Percentiles rank a stretch among this genome's conserved stretches.
Evolutionary conservation across 53 echinoderm and acorn worm species (phyloP).

Genomic region (Crossaster papposus): DNA sequence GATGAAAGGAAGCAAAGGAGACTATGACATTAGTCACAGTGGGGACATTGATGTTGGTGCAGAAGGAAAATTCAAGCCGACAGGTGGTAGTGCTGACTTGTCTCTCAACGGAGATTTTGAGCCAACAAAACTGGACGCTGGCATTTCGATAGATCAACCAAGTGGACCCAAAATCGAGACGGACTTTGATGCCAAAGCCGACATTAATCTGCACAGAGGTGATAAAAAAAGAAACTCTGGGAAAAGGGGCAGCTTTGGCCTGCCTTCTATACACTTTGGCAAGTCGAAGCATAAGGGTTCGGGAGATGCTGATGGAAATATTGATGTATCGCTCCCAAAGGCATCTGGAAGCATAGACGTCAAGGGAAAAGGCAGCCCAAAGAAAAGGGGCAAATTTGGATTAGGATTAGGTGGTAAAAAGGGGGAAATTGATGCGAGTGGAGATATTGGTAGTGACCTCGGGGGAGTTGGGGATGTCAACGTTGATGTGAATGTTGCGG

Average conservation of each 20-base stretch:
- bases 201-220: constrained; percentile 22
- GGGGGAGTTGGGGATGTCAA: neutral
- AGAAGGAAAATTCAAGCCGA: constrained; percentile 61
- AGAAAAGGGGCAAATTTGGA: constrained; percentile 66
- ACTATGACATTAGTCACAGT: constrained; percentile 28
- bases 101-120: constrained; percentile 64
- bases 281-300: constrained; percentile 42
- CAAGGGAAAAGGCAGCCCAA: constrained; percentile 55
- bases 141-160: constrained; percentile 49
- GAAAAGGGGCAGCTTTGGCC: constrained; percentile 29
- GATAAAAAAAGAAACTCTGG: constrained; percentile 44
- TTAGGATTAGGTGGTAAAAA: constrained; percentile 62
- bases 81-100: constrained; percentile 62
- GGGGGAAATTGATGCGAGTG: constrained; percentile 56
- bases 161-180: constrained; percentile 35
- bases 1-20: constrained; percentile 62
- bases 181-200: constrained; percentile 39
- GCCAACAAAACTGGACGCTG: constrained; percentile 51
- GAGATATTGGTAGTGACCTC: constrained; percentile 21
- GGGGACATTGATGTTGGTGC: constrained; percentile 63
- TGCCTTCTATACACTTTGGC: constrained; percentile 58
- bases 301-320: constrained; percentile 55
- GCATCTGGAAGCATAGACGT: constrained; percentile 49
- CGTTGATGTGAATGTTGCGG: neutral
- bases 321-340: constrained; percentile 51